A percentile compares a stretch with the other conserved stretches of the same genome.
phyloP scores from a whole-genome alignment of 2,797 vertebrate genomes.

The Neomorphus geoffroyi region DNA sequence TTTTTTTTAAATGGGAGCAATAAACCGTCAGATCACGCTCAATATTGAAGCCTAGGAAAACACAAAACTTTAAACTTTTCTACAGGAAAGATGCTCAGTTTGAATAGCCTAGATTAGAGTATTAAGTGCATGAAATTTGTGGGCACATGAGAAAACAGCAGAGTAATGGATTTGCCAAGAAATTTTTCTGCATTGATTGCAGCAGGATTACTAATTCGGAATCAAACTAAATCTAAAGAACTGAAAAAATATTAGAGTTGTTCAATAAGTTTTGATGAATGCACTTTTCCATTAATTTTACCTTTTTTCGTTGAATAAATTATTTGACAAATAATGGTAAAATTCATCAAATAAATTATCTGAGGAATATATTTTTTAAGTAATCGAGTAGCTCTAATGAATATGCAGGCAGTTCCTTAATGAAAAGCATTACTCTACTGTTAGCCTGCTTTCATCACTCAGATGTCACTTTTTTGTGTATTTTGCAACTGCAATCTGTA shows the following conservation, averaged over 20 bases:
- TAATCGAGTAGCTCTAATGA: constrained; percentile 53
- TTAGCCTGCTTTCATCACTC: constrained; percentile 60
- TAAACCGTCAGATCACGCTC: background rate
- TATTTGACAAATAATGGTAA: constrained; percentile 68
- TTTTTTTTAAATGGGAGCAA: background rate
- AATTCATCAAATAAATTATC: constrained; percentile 66
- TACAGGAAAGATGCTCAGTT: background rate
- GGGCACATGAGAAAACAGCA: background rate
- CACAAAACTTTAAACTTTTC: background rate
- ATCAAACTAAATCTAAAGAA: constrained; percentile 25
- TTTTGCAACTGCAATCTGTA: constrained; percentile 48
- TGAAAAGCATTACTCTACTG: constrained; percentile 60
- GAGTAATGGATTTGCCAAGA: constrained; percentile 16
- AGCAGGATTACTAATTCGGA: constrained; percentile 38
- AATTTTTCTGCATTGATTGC: constrained; percentile 42
- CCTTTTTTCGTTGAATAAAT: constrained; percentile 66
- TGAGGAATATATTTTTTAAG: constrained; percentile 61
- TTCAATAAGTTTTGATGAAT: constrained; percentile 48
- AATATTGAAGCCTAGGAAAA: background rate
- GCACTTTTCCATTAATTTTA: constrained; percentile 50
- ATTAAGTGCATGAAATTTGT: background rate
- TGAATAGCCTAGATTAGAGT: background rate
- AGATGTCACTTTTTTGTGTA: constrained; percentile 41
- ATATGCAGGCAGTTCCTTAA: constrained; percentile 59
- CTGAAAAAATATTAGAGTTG: constrained; percentile 23